Conservation (phyloP, 2,113 vertebrate genomes). For the Petrocephalus microphthalmus region DNA sequence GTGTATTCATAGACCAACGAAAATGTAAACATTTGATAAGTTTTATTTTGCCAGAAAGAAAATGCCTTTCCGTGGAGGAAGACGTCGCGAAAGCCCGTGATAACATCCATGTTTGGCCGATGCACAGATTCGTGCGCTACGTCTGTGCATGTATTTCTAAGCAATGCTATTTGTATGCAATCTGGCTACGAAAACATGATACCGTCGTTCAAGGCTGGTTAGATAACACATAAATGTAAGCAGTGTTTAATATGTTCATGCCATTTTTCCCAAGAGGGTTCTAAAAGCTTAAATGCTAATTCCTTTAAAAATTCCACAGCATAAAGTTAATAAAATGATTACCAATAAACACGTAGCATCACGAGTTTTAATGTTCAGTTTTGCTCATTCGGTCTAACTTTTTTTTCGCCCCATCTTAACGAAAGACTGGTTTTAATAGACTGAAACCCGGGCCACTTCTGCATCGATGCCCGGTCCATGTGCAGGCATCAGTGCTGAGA, state of each 20-base stretch:
- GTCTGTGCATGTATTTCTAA: constrained; percentile 5
- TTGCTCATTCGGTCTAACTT: not conserved
- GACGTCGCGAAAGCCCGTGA: not conserved
- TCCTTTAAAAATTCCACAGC: not conserved
- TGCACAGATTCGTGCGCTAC: not conserved
- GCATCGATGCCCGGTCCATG: not conserved
- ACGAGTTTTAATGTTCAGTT: not conserved
- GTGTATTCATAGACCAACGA: not conserved
- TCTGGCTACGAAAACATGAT: constrained; percentile 37
- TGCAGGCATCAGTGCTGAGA: not conserved
- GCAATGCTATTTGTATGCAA: constrained; percentile 33
- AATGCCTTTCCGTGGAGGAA: not conserved
- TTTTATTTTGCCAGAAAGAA: not conserved
- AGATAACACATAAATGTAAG: not conserved
- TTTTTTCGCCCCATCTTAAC: not conserved
- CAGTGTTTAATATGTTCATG: not conserved
- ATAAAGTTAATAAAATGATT: not conserved
- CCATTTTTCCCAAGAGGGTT: not conserved
- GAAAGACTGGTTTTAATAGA: not conserved
- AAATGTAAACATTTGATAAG: constrained; percentile 12
- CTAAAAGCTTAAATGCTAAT: not conserved
- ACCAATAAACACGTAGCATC: not conserved
- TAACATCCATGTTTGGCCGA: not conserved
- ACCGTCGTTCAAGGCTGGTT: constrained; percentile 32
- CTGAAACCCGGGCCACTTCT: not conserved